Conservation (phyloP, 2,113 vertebrate genomes). For the Natator depressus region DNA sequence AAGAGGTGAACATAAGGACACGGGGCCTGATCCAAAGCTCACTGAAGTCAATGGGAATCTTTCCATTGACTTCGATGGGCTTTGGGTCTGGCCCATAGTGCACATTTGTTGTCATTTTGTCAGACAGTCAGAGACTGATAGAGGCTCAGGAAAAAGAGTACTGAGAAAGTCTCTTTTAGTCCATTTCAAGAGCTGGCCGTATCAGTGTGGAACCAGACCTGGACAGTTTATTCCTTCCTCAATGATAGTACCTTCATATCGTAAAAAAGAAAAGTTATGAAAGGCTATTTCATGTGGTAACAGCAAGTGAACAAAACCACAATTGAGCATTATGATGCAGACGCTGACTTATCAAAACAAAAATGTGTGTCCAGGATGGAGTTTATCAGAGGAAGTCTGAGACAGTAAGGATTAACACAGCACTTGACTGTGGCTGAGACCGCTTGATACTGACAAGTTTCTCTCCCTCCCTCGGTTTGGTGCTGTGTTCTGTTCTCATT, state of each 20-base stretch:
- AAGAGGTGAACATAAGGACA: not conserved
- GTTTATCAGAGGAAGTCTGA: slow-evolving; percentile 76
- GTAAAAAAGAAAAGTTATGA: not conserved
- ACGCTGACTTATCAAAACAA: slow-evolving; percentile 78
- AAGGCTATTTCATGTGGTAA: slow-evolving; percentile 62
- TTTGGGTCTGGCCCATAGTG: slow-evolving; percentile 7
- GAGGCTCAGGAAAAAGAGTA: slow-evolving; percentile 65
- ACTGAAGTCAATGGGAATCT: slow-evolving; percentile 8
- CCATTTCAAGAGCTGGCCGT: slow-evolving; percentile 68
- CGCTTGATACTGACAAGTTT: slow-evolving; percentile 66
- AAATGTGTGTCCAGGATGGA: slow-evolving; percentile 67
- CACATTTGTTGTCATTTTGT: slow-evolving; percentile 52
- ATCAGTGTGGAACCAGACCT: slow-evolving; percentile 55
- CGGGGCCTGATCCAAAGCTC: not conserved
- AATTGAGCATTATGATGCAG: slow-evolving; percentile 65
- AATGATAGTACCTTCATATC: slow-evolving; percentile 17
- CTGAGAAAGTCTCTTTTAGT: slow-evolving; percentile 69
- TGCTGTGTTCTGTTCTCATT: slow-evolving; percentile 7
- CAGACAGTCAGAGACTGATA: slow-evolving; percentile 57
- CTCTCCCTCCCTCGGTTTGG: not conserved
- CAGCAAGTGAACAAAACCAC: slow-evolving; percentile 64
- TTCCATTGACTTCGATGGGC: slow-evolving; percentile 22
- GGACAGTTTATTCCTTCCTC: slow-evolving; percentile 11
- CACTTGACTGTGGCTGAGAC: slow-evolving; percentile 67
- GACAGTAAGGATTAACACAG: slow-evolving; percentile 72